A percentile compares a stretch with the other conserved stretches of the same genome.
Conservation (phyloP, 37 sponge, comb jelly and placozoan species). For the Hexactinellida sp. region DNA sequence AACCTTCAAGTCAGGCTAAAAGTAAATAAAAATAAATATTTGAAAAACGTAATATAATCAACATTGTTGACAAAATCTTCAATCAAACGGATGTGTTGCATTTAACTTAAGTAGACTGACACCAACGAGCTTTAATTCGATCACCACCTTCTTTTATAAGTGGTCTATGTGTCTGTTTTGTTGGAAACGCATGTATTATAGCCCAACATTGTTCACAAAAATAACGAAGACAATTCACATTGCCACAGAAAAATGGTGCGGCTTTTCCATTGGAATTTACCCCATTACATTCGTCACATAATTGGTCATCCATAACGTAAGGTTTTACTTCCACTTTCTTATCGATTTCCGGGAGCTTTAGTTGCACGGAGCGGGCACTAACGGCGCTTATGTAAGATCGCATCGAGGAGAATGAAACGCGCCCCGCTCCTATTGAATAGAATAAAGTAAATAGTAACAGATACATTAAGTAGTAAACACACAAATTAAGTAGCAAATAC, state of each 20-base stretch:
- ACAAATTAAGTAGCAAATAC: too few species aligned
- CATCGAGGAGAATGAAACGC: conserved; percentile 80
- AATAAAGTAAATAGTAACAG: too few species aligned
- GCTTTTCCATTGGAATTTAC: conserved; percentile 70
- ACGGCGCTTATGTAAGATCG: conserved; percentile 96
- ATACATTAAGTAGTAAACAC: too few species aligned
- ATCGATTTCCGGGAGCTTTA: conserved; percentile 86
- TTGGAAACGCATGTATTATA: conserved; percentile 71
- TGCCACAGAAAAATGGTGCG: conserved; percentile 97
- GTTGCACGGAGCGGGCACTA: conserved; percentile 79
- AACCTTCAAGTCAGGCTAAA: background rate
- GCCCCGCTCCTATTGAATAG: conserved; percentile 78
- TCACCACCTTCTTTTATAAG: conserved; percentile 94
- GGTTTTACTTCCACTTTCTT: conserved; percentile 99
- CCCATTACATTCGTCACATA: conserved; percentile 94
- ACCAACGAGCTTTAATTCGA: conserved; percentile 33
- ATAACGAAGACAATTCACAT: conserved; percentile 91
- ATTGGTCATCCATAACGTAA: conserved; percentile 93
- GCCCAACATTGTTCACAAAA: conserved; percentile 99
- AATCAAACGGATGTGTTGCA: background rate
- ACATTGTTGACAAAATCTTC: background rate
- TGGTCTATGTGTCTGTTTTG: conserved; percentile 77
- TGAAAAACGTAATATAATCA: background rate
- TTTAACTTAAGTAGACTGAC: conserved; percentile 24
- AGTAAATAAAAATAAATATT: background rate